phyloP scores from a whole-genome alignment of 1,140 invertebrate genomes.

The Anastrepha ludens region DNA sequence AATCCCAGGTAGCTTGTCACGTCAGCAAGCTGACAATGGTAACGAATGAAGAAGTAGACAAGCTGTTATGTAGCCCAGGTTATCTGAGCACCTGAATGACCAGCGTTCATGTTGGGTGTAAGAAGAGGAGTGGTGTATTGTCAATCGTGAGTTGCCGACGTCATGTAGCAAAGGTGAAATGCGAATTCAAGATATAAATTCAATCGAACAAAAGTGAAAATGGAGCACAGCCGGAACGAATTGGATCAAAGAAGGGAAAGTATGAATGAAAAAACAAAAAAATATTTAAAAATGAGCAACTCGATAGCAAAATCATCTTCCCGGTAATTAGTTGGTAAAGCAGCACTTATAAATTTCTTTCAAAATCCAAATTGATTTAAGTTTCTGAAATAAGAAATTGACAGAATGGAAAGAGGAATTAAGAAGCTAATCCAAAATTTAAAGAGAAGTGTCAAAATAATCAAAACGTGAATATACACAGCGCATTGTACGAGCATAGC shows the following conservation, averaged over 20 bases:
- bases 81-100: background rate
- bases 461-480: background rate
- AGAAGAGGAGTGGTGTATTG: background rate
- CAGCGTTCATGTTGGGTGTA: background rate
- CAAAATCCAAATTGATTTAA: constrained; percentile 11
- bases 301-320: no score
- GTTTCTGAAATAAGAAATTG: background rate
- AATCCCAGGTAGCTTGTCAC: background rate
- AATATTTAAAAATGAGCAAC: background rate
- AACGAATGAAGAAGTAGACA: background rate
- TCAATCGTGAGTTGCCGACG: background rate
- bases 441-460: background rate
- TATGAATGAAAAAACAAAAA: background rate
- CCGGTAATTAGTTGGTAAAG: constrained; percentile 34
- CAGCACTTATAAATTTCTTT: constrained; percentile 19
- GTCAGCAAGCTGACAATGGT: background rate
- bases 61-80: background rate
- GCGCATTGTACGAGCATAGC: no score
- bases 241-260: constrained; percentile 13
- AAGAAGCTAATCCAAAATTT: no score
- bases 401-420: no score
- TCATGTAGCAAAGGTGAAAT: constrained; percentile 1
- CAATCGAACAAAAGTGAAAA: constrained; percentile 5
- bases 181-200: background rate
- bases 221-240: background rate